Conservation (phyloP, 1,140 invertebrate species). For the Papilio machaon region DNA sequence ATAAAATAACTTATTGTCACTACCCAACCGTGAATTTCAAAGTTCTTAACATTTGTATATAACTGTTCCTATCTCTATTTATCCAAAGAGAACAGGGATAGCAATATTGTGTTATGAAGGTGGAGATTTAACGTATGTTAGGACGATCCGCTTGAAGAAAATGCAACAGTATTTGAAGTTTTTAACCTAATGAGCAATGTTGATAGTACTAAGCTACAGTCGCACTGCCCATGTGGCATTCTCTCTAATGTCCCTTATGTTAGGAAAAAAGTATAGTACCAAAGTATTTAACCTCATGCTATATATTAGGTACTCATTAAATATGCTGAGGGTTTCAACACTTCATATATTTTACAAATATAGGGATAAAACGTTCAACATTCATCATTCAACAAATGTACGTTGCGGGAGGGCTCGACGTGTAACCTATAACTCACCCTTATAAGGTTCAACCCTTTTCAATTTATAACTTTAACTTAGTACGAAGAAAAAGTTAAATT, state of each 20-base stretch:
- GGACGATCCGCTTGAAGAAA: too few relatives aligned
- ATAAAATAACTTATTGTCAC: background rate
- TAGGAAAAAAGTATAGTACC: too few relatives aligned
- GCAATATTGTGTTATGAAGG: too few relatives aligned
- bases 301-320: background rate
- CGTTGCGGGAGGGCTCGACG: background rate
- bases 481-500: background rate
- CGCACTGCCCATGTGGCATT: too few relatives aligned
- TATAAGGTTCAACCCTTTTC: conserved; percentile 25
- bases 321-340: background rate
- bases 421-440: background rate
- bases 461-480: conserved; percentile 11
- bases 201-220: too few relatives aligned
- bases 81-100: too few relatives aligned
- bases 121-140: too few relatives aligned
- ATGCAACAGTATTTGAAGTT: too few relatives aligned
- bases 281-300: background rate
- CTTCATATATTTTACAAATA: background rate
- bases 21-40: background rate
- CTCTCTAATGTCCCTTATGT: too few relatives aligned
- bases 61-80: too few relatives aligned
- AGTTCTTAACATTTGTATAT: too few relatives aligned
- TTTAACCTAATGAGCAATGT: too few relatives aligned
- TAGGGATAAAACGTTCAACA: background rate
- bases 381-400: conserved; percentile 17